A percentile compares a stretch with the other conserved stretches of the same genome.
These are phyloP conservation scores for Spea multiplicata DNA, from an alignment of 2,113 vertebrate genomes.

Conservation along the genomic window DNA sequence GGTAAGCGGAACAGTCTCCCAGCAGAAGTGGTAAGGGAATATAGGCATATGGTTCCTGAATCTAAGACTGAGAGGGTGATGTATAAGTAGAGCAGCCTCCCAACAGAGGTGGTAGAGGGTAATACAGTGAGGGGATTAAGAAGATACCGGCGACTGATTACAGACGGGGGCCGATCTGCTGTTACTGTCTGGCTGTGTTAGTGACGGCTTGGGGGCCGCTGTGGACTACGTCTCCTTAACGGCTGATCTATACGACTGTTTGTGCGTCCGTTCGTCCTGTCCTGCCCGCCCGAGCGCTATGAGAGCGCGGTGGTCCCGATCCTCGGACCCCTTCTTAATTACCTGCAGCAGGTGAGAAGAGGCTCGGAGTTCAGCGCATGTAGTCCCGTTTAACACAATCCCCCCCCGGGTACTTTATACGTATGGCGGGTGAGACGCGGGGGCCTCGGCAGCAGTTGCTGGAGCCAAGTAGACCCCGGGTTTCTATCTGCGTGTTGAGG, in stretches of 20 bases:
- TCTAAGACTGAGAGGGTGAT: background rate
- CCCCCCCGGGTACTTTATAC: background rate
- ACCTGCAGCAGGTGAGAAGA: slow-evolving; percentile 83
- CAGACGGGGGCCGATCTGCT: background rate
- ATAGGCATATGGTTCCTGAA: background rate
- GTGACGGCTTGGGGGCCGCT: too few species aligned
- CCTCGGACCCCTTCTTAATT: slow-evolving; percentile 86
- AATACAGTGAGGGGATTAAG: background rate
- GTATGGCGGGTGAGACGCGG: background rate
- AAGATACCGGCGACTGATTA: background rate
- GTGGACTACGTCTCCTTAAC: slow-evolving; percentile 66
- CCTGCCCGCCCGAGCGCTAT: slow-evolving; percentile 84
- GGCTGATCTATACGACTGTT: slow-evolving; percentile 72
- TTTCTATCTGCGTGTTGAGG: too few species aligned
- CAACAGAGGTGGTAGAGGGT: too few species aligned
- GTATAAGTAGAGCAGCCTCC: too few species aligned
- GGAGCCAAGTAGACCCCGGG: too few species aligned
- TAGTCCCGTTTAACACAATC: background rate
- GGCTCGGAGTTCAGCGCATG: background rate
- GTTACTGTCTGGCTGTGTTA: too few species aligned
- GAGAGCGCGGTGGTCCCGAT: slow-evolving; percentile 85
- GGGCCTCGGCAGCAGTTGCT: too few species aligned
- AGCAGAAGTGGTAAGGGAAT: background rate
- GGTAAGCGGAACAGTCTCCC: too few species aligned
- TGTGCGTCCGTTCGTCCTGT: slow-evolving; percentile 84